Evolutionary conservation across 2,797 vertebrate genomes (phyloP).

Genomic region (Pseudochirops cupreus): DNA sequence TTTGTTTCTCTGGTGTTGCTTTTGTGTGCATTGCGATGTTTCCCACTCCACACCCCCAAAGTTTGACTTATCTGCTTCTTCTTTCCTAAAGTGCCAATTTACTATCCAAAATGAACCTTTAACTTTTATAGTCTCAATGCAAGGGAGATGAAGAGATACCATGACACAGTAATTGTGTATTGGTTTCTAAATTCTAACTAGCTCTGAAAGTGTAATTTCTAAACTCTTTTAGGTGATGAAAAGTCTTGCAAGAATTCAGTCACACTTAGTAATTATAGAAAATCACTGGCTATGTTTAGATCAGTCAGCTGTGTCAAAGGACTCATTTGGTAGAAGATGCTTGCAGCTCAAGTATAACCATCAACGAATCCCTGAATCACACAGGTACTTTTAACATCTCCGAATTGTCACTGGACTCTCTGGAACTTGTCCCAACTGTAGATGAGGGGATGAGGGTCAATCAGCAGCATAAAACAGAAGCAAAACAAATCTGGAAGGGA

Average conservation of each 20-base stretch:
- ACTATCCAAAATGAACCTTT: not conserved
- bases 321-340: slow-evolving; percentile 78
- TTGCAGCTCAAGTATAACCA: slow-evolving; percentile 72
- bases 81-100: not conserved
- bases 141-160: slow-evolving; percentile 49
- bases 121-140: slow-evolving; percentile 7
- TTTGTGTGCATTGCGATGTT: not conserved
- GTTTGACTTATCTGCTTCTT: not conserved
- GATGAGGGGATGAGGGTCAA: slow-evolving; percentile 65
- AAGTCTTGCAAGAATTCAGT: slow-evolving; percentile 83
- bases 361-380: slow-evolving; percentile 70
- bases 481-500: slow-evolving; percentile 75
- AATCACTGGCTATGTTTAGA: slow-evolving; percentile 86
- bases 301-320: slow-evolving; percentile 83
- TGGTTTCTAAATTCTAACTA: slow-evolving; percentile 78
- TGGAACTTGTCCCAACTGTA: slow-evolving; percentile 62
- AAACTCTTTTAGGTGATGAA: slow-evolving; percentile 81
- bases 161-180: slow-evolving; percentile 23
- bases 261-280: slow-evolving; percentile 86
- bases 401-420: slow-evolving; percentile 62
- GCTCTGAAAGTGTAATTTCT: slow-evolving; percentile 80
- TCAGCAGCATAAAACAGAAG: slow-evolving; percentile 73
- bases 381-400: slow-evolving; percentile 68
- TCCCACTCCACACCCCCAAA: not conserved
- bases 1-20: not conserved